phyloP scores from a whole-genome alignment of 2,888 invertebrate species.

The Linnaemya tessellans region DNA sequence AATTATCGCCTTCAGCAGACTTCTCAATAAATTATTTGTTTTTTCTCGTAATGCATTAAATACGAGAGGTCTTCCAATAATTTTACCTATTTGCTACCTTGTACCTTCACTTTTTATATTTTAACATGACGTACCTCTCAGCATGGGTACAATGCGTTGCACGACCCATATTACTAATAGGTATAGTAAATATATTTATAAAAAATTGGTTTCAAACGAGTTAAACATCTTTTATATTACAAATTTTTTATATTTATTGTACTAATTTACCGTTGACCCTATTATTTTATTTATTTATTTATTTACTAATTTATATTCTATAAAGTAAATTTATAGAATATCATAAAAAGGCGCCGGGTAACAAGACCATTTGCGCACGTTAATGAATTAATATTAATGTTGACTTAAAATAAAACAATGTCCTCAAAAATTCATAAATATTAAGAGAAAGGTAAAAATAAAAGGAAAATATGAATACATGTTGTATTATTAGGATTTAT shows the following conservation, averaged over 20 bases:
- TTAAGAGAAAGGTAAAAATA: no score
- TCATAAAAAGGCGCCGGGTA: no score
- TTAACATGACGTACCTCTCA: constrained; percentile 20
- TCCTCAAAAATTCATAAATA: no score
- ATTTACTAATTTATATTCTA: no score
- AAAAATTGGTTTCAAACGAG: background rate
- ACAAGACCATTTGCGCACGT: no score
- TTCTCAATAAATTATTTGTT: background rate
- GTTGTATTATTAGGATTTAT: no score
- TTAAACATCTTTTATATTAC: background rate
- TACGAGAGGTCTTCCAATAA: constrained; percentile 8
- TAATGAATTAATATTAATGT: no score
- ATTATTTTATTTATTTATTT: no score
- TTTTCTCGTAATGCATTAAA: background rate
- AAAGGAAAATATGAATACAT: no score
- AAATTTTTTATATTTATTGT: background rate
- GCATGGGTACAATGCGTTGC: constrained; percentile 6
- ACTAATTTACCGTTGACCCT: background rate
- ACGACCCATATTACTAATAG: constrained; percentile 18
- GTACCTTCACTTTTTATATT: constrained; percentile 10
- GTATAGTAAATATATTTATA: background rate
- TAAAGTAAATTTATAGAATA: no score
- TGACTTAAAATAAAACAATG: no score
- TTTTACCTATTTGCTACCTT: constrained; percentile 18
- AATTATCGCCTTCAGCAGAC: background rate